A percentile compares a stretch with the other conserved stretches of the same genome.
Conservation (phyloP, 2,888 invertebrate species). For the Seira ritae region DNA sequence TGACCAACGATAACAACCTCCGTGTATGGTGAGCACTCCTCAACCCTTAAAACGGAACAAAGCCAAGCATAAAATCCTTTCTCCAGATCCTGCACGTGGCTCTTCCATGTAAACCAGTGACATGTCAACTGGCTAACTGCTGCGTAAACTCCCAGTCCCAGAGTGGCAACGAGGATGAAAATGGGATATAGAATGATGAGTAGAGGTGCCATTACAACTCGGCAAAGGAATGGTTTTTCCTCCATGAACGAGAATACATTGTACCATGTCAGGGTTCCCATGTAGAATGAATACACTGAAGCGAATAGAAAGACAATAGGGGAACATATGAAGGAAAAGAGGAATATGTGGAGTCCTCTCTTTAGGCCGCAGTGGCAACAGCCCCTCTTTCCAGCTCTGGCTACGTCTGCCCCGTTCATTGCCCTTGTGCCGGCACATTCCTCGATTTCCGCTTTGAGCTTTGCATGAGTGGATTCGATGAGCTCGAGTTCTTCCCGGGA, state of each 20-base stretch:
- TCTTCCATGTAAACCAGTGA: conserved; percentile 82
- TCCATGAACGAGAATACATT: conserved; percentile 84
- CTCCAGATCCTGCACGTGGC: conserved; percentile 84
- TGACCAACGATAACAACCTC: conserved; percentile 78
- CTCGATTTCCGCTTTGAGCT: conserved; percentile 65
- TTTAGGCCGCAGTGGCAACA: conserved; percentile 76
- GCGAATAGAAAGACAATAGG: conserved; percentile 83
- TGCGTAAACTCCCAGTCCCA: conserved; percentile 83
- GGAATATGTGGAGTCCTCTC: conserved; percentile 82
- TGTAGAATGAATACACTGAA: conserved; percentile 83
- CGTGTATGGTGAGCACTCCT: conserved; percentile 86
- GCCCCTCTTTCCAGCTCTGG: background rate
- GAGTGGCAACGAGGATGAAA: conserved; percentile 81
- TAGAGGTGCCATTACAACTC: conserved; percentile 82
- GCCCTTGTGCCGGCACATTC: conserved; percentile 31
- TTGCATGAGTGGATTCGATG: conserved; percentile 79
- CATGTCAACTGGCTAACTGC: conserved; percentile 83
- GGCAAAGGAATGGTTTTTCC: conserved; percentile 81
- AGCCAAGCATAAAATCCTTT: conserved; percentile 89
- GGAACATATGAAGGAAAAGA: conserved; percentile 81
- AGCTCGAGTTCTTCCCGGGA: conserved; percentile 84
- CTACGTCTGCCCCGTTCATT: background rate
- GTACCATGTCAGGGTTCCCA: conserved; percentile 86
- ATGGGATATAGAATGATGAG: conserved; percentile 84
- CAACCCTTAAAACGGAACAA: conserved; percentile 81